Base-by-base conservation (phyloP, 1,140 invertebrate species). In the Planococcus citri region DNA sequence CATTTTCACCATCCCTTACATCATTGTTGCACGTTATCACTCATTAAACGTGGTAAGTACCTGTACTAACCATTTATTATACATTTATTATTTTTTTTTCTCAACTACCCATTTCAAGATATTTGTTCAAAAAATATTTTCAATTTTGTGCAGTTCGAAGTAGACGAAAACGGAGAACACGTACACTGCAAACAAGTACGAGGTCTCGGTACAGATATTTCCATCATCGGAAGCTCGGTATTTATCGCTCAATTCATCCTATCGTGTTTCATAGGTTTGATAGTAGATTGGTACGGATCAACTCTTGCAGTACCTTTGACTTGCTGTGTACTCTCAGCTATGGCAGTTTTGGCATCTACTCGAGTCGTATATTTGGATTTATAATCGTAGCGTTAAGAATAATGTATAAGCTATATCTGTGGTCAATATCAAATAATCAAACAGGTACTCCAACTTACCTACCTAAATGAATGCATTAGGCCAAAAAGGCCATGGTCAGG, bases 1-100 rank as follows among this genome's bases (percentile, higher is more conserved):
- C 0, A 81, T 98, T 12, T 97, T 98, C 78, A 98, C 95, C 1
- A 95, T 97, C 91, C 95, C 95, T 0, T 97, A 96, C 77, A 79
- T 97, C 12, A 80, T 97, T 20, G 85, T 97, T 10, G 94, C 95
- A 1, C 89, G 95, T 76, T 97, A 97, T 77, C 95, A 97, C 77
- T 86, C 90, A 10, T 86, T 85, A 37, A 87, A 89, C 73, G 87
- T 85, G 80, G 94, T 96, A 82, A 86, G 80, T 78, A 33, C 24
- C n/a, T n/a, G n/a, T n/a, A n/a, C n/a, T n/a, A n/a, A n/a, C n/a
- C n/a, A n/a, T n/a, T n/a, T n/a, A n/a, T n/a, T n/a, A n/a, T n/a
- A n/a, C n/a, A n/a, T n/a, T n/a, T n/a, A n/a, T n/a, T n/a, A n/a
- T n/a, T n/a, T 33, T 6, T 33, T 33, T 33, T 33, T 33, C 29